Base-by-base conservation (phyloP, 2,113 vertebrate genomes). In the Leiothrix lutea region DNA sequence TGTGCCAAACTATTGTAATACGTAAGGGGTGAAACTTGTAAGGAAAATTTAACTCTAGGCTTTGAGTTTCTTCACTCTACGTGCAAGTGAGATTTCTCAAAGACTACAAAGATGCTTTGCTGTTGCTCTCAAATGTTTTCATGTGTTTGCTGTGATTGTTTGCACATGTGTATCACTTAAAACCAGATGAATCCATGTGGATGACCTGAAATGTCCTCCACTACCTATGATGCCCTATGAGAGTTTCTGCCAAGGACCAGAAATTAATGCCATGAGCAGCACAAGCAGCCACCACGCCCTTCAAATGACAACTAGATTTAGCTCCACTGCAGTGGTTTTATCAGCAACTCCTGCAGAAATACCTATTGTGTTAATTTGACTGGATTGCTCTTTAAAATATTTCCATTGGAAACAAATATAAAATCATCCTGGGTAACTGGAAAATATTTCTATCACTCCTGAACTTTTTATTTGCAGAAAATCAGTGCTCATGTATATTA, bases 191-290 rank as follows among this genome's bases (percentile, higher is more conserved):
- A 62, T 24, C 61, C 57, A 62, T 0, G 6, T 18, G 61, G 26
- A 17, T 26, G 25, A 42, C 31, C 14, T 22, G 31, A 81, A 81
- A 69, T 8, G 18, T 35, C 40, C 69, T 18, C 29, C 44, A 6
- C 45, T 79, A 48, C 22, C 36, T 71, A 1, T 11, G 29, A 4
- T 1, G 3, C 24, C 2, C 4, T 11, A 9, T 5, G 7, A 16
- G 19, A 51, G 33, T 47, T 90, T n/a, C 56, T 62, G 18, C 48
- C 12, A 25, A 65, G 42, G 42, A 71, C 9, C 58, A 57, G 47
- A 65, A 86, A 77, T 5, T 0, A 93, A 56, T 20, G n/a, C 21
- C 38, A 26, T 1, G 33, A 74, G 23, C 44, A 67, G 45, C 40
- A 86, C 0, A 0, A 79, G 18, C 26, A 88, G 42, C 35, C 56